Base-by-base conservation (phyloP, 2,888 invertebrate genomes). In the Saturnia japonica region DNA sequence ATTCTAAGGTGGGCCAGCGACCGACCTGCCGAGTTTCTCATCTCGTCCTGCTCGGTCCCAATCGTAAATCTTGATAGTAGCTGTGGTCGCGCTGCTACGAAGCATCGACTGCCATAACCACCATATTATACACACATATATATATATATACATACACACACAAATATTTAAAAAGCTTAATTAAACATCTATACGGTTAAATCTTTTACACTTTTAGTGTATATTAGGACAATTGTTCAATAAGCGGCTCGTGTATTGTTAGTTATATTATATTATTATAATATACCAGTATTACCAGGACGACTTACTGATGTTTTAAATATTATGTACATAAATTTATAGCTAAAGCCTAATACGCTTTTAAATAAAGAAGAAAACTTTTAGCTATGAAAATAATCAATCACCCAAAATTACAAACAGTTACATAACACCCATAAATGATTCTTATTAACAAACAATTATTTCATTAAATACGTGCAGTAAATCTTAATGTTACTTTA, bases 1-100 rank as follows among this genome's bases (percentile, higher is more conserved):
- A 64, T 34, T 66, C 25, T 45, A 69, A 28, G 70, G 70, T 67
- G 64, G 72, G 69, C 76, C 81, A 75, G 78, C 74, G 82, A 91
- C 95, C 92, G 95, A 97, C 97, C 98, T 98, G 95, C 99, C 99
- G 84, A 99, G 96, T 83, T 96, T 96, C 94, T 99, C 99, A 94
- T 99, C 98, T 88, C 96, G 96, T 87, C 96, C 97, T 81, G 97
- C 96, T 85, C 97, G 96, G 95, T 99, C 99, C 96, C 98, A 97
- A 96, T 99, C 98, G 95, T 95, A 97, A 83, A 98, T 96, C 88
- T 94, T 95, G 86, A 97, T 95, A 85, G 82, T 81, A 77, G 85
- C 82, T 76, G 79, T 80, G 85, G 84, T 75, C 76, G 84, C 85
- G 82, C 83, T 85, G 87, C 88, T 82, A 78, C 87, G 85, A 80